These are phyloP conservation scores for Apteryx owenii DNA, from an alignment of 2,113 vertebrate genomes.

Conservation along the genomic window DNA sequence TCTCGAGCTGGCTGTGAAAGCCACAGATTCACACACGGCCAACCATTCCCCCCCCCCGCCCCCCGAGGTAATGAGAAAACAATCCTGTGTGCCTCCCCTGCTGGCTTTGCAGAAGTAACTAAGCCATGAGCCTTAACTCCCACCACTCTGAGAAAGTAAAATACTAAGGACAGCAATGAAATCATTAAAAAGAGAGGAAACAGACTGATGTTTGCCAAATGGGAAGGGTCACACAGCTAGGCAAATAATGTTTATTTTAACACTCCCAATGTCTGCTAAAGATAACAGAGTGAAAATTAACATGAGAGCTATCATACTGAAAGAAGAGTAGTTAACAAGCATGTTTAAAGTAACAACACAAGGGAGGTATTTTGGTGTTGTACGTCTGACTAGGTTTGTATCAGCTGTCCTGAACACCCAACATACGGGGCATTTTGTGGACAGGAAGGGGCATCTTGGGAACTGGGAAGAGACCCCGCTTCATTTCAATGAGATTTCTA, in stretches of 20 bases:
- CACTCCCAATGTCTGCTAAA: slow-evolving; percentile 33
- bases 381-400: background rate
- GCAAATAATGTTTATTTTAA: slow-evolving; percentile 54
- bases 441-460: background rate
- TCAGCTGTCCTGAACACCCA: background rate
- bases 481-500: background rate
- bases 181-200: background rate
- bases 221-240: background rate
- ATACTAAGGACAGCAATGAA: background rate
- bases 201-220: slow-evolving; percentile 20
- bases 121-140: background rate
- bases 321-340: background rate
- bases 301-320: background rate
- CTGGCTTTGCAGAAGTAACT: background rate
- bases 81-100: background rate
- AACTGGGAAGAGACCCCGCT: background rate
- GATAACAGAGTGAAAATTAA: slow-evolving; percentile 39
- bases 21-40: background rate
- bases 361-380: background rate
- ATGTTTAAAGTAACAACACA: background rate
- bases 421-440: background rate
- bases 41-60: background rate
- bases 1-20: slow-evolving; percentile 15
- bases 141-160: slow-evolving; percentile 4
- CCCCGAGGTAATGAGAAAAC: slow-evolving; percentile 1